Evolutionary conservation across 1,140 invertebrate species (phyloP), one percentile per base, ranked within the genome.

Genomic region (Heliothis subflexa): DNA sequence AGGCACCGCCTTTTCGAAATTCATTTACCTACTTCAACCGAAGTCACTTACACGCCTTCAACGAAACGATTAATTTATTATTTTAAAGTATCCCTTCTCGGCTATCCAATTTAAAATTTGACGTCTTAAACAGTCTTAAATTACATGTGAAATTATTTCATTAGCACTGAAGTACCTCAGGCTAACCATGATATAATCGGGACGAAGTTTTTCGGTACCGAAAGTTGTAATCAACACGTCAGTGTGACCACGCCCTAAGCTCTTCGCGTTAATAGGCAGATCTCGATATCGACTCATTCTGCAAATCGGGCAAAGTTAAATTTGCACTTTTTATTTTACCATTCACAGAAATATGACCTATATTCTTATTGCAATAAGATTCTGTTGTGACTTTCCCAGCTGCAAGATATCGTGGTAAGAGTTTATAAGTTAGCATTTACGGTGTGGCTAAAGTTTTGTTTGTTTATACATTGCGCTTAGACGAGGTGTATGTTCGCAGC

Each of bases 51-150:
- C 55, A 80, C 82, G 79, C 80, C 82, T 92, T 93, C 91, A 92
- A 62, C 86, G 92, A 93, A 93, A 83, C 92, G 89, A 91, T 93
- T 92, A 92, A 93, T 94, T 92, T 92, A 93, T 93, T 93, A 92
- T 90, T 89, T 87, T 79, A 85, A 83, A 86, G 83, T 87, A 88
- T 80, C 88, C 90, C 89, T 89, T 93, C 92, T 91, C 91, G 86
- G 90, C 86, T 89, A 93, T 92, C 92, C 92, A 94, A 94, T 94
- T 94, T 94, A 94, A 92, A 92, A 91, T 92, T 93, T 94, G 92
- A 94, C 92, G 88, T 94, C 92, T 94, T 94, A 94, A 94, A 94
- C 92, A 94, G 89, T 89, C 90, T 91, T 94, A 94, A 94, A 94
- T 93, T 93, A 94, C 88, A 81, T 83, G 85, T 85, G 88, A 89